Base-by-base conservation (phyloP, 2,888 invertebrate genomes). In the Iselma pallidipennis region DNA sequence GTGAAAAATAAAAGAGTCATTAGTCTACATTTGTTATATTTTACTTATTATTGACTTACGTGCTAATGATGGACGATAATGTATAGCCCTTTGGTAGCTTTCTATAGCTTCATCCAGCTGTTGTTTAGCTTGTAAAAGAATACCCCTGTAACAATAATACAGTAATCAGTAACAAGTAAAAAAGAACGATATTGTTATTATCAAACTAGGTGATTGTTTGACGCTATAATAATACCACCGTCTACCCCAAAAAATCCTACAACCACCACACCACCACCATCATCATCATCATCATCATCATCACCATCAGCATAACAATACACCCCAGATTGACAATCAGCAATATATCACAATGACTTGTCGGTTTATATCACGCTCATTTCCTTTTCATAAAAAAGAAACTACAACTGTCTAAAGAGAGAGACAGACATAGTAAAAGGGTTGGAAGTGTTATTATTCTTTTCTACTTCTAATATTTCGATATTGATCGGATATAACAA, bases 1-100 rank as follows among this genome's bases (percentile, higher is more conserved):
- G 53, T 42, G 25, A 54, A 53, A 61, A 61, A 65, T 59, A 59
- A 65, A 59, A 62, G 55, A 49, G 58, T 65, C 66, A 65, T 67
- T 65, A 67, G 63, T 60, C 48, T 57, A 53, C 56, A 63, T 63
- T 37, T 61, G 63, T 65, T 65, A 63, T 59, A 59, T 59, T 60
- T 53, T 55, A 55, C 59, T 61, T 57, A 63, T 66, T 61, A 55
- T 59, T 31, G 69, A 91, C 94, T 93, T 86, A 96, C 96, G 87
- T 80, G 96, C 95, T 83, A 97, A 88, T 76, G 94, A 92, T 69
- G 96, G 96, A 82, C 97, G 87, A 84, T 91, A 96, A 82, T 92
- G 91, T 79, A 96, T 95, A 71, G 96, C 96, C 76, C 90, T 88
- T 82, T 93, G 90, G 83, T 96, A 96, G 84, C 94, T 94, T 81